Base-by-base conservation (phyloP, 1,140 invertebrate species). In the Bacillus rossius region DNA sequence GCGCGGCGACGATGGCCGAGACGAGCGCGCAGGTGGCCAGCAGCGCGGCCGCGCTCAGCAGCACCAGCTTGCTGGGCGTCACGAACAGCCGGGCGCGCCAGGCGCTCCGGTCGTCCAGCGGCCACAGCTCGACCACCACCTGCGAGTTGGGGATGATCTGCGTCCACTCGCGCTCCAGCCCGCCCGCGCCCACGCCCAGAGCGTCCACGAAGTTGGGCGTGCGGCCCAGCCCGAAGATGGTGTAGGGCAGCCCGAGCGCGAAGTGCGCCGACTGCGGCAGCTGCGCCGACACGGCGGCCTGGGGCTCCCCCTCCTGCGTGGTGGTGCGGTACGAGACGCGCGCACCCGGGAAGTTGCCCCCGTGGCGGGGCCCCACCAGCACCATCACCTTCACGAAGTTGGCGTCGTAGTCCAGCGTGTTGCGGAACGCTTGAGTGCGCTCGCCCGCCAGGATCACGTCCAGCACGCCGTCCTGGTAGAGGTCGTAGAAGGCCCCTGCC, bases 71-170 rank as follows among this genome's bases (percentile, higher is more conserved):
- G 72, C 92, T 96, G 0, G 96, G 96, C 0, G 96, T 98, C 0
- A 99, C 89, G 78, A 97, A 99, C 4, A 99, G 74, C 70, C 96
- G 92, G 19, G 86, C 92, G 62, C 86, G 87, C 97, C 97, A 99
- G 67, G 83, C 81, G 7, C 76, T 81, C 5, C 92, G 87, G 45
- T 91, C 78, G 59, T 83, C 75, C 2, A 85, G 78, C 7, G 94
- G 94, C 70, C 86, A 85, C 3, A 96, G 96, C 60, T 98, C 92
- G 1, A 99, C 86, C 17, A 98, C 88, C 72, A 99, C 90, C 75
- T 99, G 96, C 1, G 96, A 98, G 72, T 98, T 99, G 29, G 92
- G 96, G 69, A 99, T 98, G 34, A 99, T 89, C 73, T 96, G 93
- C 1, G 87, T 87, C 88, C 92, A 98, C 48, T 84, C 84, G 62